Evolutionary conservation across 2,888 invertebrate species (phyloP).

Genomic region (Lobophora halterata): DNA sequence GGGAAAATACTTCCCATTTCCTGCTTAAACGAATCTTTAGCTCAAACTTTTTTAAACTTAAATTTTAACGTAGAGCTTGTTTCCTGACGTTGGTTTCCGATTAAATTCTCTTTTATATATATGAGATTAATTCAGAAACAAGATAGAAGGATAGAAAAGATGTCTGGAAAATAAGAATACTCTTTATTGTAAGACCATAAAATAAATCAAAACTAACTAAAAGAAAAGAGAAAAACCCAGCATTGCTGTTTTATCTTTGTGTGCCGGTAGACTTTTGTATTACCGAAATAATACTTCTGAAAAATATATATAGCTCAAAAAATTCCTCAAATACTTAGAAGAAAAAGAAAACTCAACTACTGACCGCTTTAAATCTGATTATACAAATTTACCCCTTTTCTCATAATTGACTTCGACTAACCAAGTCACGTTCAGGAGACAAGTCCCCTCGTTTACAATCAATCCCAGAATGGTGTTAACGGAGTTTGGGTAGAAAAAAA

Average conservation of each 20-base stretch:
- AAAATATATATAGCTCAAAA: too few relatives aligned
- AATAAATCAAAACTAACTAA: too few relatives aligned
- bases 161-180: too few relatives aligned
- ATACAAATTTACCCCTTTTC: conserved; percentile 46
- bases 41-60: conserved; percentile 22
- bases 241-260: too few relatives aligned
- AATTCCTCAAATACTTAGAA: too few relatives aligned
- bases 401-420: conserved; percentile 44
- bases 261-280: too few relatives aligned
- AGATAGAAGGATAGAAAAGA: too few relatives aligned
- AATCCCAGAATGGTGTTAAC: conserved; percentile 41
- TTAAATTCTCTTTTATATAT: conserved; percentile 9
- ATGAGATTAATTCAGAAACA: too few relatives aligned
- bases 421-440: conserved; percentile 48
- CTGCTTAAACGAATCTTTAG: conserved; percentile 38
- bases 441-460: conserved; percentile 42
- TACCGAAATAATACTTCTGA: too few relatives aligned
- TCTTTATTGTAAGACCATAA: too few relatives aligned
- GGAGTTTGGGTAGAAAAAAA: conserved; percentile 38
- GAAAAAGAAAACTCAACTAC: conserved; percentile 35
- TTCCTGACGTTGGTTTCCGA: conserved; percentile 15
- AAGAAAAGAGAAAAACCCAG: too few relatives aligned
- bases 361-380: conserved; percentile 47
- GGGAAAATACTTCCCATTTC: conserved; percentile 52
- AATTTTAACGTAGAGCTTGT: conserved; percentile 16